Evolutionary conservation across 1,140 invertebrate species (phyloP).

Genomic region (Sinonovacula constricta): DNA sequence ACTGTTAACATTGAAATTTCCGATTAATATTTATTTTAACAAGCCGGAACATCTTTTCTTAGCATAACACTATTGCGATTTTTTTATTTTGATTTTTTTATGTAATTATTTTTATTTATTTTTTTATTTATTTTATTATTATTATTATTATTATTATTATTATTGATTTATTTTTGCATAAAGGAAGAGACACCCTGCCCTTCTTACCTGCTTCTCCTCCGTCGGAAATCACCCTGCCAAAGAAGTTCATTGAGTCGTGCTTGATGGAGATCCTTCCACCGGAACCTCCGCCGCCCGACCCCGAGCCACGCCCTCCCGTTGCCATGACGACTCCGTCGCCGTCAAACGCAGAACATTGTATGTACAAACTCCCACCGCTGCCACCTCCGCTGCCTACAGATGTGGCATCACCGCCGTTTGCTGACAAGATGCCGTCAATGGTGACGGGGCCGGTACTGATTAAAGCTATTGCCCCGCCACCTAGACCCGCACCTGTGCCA

Average conservation of each 20-base stretch:
- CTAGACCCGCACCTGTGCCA: conserved; percentile 5
- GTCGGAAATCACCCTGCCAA: conserved; percentile 26
- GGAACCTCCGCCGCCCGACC: conserved; percentile 35
- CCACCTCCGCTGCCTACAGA: conserved; percentile 26
- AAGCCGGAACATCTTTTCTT: no score
- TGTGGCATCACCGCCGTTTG: conserved; percentile 17
- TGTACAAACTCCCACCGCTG: conserved; percentile 31
- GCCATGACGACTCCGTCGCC: conserved; percentile 22
- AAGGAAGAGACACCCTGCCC: no score
- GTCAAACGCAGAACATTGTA: neutral
- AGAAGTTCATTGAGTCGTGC: conserved; percentile 1
- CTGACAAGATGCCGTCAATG: conserved; percentile 34
- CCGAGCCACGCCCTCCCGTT: conserved; percentile 32
- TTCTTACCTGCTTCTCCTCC: conserved; percentile 37
- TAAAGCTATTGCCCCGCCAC: conserved; percentile 33
- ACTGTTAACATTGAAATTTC: no score
- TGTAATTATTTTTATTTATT: no score
- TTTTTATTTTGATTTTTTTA: no score
- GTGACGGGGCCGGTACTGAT: neutral
- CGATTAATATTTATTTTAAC: no score
- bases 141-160: neutral
- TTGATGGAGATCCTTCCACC: conserved; percentile 31
- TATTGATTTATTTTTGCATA: no score
- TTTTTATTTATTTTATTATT: neutral
- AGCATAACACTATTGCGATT: no score